Base-by-base conservation (phyloP, 2,888 invertebrate species). In the Eledone cirrhosa region DNA sequence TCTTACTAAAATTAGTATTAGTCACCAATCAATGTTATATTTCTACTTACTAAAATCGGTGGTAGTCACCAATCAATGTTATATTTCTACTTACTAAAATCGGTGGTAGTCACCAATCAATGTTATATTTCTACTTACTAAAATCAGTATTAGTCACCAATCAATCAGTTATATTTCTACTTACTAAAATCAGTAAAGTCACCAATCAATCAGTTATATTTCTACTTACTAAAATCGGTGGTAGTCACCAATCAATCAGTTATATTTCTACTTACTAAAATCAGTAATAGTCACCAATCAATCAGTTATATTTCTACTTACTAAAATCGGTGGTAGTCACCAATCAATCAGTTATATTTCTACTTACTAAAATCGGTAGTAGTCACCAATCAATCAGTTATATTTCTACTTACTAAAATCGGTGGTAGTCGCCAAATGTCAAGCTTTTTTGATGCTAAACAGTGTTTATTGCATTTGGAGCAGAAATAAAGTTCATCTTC, bases 391-490 rank as follows among this genome's bases (percentile, higher is more conserved):
- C n/a, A n/a, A n/a, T n/a, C n/a, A n/a, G n/a, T 41, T 11, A 41
- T 8, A 41, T 2, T 24, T 67, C 4, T 14, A 83, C 89, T 85
- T 78, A 96, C 96, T 90, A 97, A 92, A 85, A 97, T 94, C 19
- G 97, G 96, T 80, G 97, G 97, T 84, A 96, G 91, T 84, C 95
- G 93, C 97, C 97, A 97, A 78, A 97, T 95, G 91, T 97, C 96
- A 88, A 97, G 92, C 90, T 96, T 96, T 91, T 97, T 97, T 83
- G 95, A 94, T 79, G 97, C 96, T 78, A 95, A 94, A 89, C 95
- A 95, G 88, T 94, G 94, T 86, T 94, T 93, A 88, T 95, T 94
- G 91, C 97, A 97, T 87, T 93, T 94, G 80, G 94, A 93, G 92
- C 97, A 97, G 90, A 94, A 95, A 92, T 96, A 96, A 89, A 94